Evolutionary conservation across 1,140 invertebrate species (phyloP).

Genomic region (Ganaspis sp.): DNA sequence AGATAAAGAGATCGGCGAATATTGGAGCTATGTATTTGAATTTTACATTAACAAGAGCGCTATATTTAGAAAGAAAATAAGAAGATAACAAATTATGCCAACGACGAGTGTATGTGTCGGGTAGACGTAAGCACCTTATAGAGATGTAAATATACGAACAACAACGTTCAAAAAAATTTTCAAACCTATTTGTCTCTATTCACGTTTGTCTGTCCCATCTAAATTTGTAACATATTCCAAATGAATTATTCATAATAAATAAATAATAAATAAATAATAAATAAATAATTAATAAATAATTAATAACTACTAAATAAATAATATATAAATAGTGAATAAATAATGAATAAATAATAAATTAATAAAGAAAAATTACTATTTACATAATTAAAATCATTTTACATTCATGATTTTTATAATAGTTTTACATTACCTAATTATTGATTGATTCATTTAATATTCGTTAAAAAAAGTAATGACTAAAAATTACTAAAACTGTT

Average conservation of each 20-base stretch:
- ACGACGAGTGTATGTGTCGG: background rate
- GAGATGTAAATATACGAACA: constrained; percentile 10
- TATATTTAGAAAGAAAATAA: constrained; percentile 27
- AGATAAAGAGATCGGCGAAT: background rate
- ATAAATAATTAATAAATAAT: too few species aligned
- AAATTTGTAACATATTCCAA: background rate
- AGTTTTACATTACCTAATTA: too few species aligned
- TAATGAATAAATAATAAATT: too few species aligned
- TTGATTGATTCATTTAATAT: too few species aligned
- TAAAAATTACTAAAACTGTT: too few species aligned
- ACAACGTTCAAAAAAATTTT: constrained; percentile 4
- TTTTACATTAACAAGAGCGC: constrained; percentile 18
- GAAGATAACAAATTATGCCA: constrained; percentile 16
- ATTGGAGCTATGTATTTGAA: background rate
- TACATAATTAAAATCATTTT: background rate
- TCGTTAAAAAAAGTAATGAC: too few species aligned
- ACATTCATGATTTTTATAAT: too few species aligned
- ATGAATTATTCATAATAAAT: constrained; percentile 1
- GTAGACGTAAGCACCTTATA: constrained; percentile 3
- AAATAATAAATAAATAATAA: background rate
- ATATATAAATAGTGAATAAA: too few species aligned
- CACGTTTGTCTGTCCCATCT: background rate
- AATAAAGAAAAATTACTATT: background rate
- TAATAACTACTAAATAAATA: background rate
- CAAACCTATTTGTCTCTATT: background rate